Conservation (phyloP, 2,888 invertebrate species). For the Chesias legatella region DNA sequence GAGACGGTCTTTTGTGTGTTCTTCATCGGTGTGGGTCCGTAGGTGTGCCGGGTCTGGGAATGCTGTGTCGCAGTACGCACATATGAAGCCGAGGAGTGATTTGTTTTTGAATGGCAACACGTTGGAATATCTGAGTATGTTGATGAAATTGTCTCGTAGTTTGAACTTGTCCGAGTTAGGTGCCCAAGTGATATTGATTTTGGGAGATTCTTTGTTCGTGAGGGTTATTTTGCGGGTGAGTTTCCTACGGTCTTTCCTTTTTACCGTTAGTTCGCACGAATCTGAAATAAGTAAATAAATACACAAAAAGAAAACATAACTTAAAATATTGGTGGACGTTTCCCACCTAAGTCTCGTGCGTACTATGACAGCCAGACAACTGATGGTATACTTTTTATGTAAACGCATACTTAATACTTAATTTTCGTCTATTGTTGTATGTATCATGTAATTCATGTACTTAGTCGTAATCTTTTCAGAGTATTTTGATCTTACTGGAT, state of each 20-base stretch:
- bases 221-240: conserved; percentile 33
- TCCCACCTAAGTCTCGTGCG: too few relatives aligned
- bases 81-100: conserved; percentile 52
- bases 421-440: too few relatives aligned
- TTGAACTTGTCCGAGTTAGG: conserved; percentile 44
- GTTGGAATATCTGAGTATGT: conserved; percentile 56
- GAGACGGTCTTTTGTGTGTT: conserved; percentile 48
- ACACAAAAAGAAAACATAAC: too few relatives aligned
- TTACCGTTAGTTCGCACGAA: conserved; percentile 6
- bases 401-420: too few relatives aligned
- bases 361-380: too few relatives aligned
- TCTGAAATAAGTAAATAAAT: conserved; percentile 11
- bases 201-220: conserved; percentile 25
- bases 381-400: too few relatives aligned
- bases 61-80: conserved; percentile 53
- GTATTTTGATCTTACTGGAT: too few relatives aligned
- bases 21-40: conserved; percentile 43
- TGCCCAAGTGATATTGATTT: conserved; percentile 43
- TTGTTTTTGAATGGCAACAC: conserved; percentile 60
- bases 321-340: too few relatives aligned
- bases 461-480: too few relatives aligned
- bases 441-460: too few relatives aligned
- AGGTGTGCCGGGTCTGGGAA: conserved; percentile 59
- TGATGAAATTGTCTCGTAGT: conserved; percentile 54
- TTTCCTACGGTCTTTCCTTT: conserved; percentile 22